These are phyloP conservation scores for Rhizoglyphus robini DNA, from an alignment of 1,140 invertebrate species.

Conservation along the genomic window DNA sequence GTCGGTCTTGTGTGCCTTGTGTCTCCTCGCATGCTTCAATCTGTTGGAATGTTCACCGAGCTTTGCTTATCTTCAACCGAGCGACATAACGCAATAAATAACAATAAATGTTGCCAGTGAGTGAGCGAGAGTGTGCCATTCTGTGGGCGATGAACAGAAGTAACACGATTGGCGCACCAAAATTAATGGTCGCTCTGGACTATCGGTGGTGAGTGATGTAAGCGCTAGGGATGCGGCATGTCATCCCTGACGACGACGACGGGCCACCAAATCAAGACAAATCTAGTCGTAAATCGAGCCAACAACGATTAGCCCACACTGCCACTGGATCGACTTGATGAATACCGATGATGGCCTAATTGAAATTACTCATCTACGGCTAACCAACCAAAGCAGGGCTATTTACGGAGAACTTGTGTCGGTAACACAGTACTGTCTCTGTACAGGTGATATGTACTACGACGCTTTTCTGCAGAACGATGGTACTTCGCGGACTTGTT, in stretches of 20 bases:
- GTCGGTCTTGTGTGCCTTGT: no score
- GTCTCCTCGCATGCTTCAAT: no score
- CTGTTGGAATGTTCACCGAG: no score
- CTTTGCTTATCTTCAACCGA: no score
- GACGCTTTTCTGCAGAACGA: conserved; percentile 25
- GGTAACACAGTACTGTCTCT: no score
- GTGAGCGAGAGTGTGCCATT: neutral
- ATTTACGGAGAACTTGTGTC: no score
- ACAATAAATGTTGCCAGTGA: neutral
- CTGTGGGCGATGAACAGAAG: neutral
- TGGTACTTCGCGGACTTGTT: conserved; percentile 43
- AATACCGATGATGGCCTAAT: no score
- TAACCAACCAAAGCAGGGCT: no score
- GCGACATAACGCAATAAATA: conserved; percentile 5
- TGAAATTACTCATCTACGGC: no score
- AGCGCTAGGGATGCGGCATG: neutral
- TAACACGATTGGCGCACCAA: neutral
- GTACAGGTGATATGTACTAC: neutral
- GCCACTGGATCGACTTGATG: neutral
- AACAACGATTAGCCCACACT: neutral
- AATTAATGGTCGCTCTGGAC: conserved; percentile 2
- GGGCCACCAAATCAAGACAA: conserved; percentile 10
- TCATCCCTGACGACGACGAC: neutral
- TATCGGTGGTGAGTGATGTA: neutral
- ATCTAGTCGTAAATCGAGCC: conserved; percentile 10